Conservation (phyloP, 2,888 invertebrate species). For the Lycaena phlaeas region DNA sequence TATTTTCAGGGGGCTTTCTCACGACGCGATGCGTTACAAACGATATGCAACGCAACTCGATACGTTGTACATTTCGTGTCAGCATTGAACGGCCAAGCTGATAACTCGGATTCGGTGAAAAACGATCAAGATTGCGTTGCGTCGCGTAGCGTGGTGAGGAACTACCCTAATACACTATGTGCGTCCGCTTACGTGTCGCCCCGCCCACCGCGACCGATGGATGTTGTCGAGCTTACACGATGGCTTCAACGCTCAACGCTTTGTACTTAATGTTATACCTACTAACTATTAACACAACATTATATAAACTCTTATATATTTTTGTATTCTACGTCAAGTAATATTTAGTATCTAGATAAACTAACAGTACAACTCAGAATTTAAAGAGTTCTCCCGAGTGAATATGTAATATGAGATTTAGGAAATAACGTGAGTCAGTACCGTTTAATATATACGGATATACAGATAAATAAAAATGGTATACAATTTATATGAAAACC, state of each 20-base stretch:
- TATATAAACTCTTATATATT: too few species aligned
- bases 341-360: neutral
- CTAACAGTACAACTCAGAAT: neutral
- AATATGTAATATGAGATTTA: too few species aligned
- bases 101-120: conserved; percentile 22
- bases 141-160: conserved; percentile 29
- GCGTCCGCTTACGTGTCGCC: conserved; percentile 21
- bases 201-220: conserved; percentile 10
- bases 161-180: conserved; percentile 24
- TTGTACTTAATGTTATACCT: conserved; percentile 7
- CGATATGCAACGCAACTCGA: conserved; percentile 28
- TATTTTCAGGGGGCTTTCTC: conserved; percentile 30
- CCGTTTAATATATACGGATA: too few species aligned
- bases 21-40: conserved; percentile 29
- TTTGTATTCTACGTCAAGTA: conserved; percentile 1
- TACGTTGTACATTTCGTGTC: conserved; percentile 28
- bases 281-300: conserved; percentile 10
- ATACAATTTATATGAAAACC: too few species aligned
- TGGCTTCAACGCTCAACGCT: conserved; percentile 5
- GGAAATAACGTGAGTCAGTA: too few species aligned
- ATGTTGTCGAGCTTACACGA: conserved; percentile 6
- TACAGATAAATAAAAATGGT: too few species aligned
- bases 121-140: conserved; percentile 23
- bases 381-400: too few species aligned
- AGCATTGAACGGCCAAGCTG: conserved; percentile 25